Conservation (phyloP, 1,140 invertebrate species). For the Lutraria rhynchaena region DNA sequence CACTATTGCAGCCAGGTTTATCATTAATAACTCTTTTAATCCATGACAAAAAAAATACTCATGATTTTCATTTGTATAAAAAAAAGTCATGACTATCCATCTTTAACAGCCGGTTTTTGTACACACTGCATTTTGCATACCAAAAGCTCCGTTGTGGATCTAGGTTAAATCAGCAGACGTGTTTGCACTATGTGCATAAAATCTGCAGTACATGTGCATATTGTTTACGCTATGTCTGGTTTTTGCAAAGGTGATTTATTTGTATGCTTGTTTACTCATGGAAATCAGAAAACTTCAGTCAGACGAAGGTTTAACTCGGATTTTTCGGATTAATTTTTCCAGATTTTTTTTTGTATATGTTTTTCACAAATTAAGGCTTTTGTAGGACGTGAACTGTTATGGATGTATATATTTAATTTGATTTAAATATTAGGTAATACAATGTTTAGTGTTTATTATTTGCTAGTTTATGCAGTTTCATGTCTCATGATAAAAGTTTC, state of each 20-base stretch:
- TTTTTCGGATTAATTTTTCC: neutral
- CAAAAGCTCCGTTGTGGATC: conserved; percentile 13
- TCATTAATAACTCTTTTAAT: no score
- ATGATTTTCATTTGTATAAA: neutral
- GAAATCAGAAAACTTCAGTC: conserved; percentile 10
- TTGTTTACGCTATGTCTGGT: conserved; percentile 40
- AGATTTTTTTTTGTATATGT: no score
- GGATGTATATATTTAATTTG: no score
- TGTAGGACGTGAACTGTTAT: no score
- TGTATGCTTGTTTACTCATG: conserved; percentile 31
- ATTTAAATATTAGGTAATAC: no score
- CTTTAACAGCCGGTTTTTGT: neutral
- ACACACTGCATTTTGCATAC: conserved; percentile 25
- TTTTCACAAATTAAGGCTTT: no score
- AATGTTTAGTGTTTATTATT: no score
- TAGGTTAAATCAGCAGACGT: conserved; percentile 35
- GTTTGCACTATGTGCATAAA: conserved; percentile 34
- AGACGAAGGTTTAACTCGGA: conserved; percentile 9
- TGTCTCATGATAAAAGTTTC: no score
- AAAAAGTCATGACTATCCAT: neutral
- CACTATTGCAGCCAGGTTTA: no score
- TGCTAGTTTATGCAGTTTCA: no score
- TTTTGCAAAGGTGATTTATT: conserved; percentile 43
- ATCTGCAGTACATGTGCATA: conserved; percentile 39
- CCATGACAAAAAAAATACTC: no score